These are phyloP conservation scores for Encarsia formosa DNA, from an alignment of 2,888 invertebrate species.

Conservation along the genomic window DNA sequence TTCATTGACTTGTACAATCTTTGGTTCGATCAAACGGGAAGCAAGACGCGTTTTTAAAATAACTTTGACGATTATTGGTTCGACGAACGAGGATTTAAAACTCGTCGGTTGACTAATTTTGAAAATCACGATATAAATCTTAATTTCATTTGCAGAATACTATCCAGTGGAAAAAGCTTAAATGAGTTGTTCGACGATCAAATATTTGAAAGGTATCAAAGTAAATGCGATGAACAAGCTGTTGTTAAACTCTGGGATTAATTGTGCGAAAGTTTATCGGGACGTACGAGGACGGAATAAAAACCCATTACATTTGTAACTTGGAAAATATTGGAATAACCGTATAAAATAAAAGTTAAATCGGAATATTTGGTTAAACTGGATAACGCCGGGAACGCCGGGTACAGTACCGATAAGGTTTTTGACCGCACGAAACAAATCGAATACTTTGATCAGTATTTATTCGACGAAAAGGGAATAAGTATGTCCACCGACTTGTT, in stretches of 20 bases:
- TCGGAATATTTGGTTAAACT: no score
- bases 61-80: not conserved
- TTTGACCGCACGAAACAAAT: no score
- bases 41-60: no score
- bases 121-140: not conserved
- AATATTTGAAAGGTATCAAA: not conserved
- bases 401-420: no score
- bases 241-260: not conserved
- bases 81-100: not conserved
- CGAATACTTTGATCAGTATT: no score
- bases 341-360: not conserved
- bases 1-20: no score
- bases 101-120: not conserved
- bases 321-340: conserved; percentile 1
- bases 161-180: not conserved
- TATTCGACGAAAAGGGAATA: no score
- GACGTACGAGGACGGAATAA: not conserved
- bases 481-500: no score
- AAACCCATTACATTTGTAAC: conserved; percentile 24
- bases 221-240: not conserved
- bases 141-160: not conserved
- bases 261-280: not conserved
- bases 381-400: no score
- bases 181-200: not conserved
- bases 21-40: no score